These are phyloP conservation scores for Periphyllus acericola DNA, from an alignment of 2,888 invertebrate genomes.

Conservation along the genomic window DNA sequence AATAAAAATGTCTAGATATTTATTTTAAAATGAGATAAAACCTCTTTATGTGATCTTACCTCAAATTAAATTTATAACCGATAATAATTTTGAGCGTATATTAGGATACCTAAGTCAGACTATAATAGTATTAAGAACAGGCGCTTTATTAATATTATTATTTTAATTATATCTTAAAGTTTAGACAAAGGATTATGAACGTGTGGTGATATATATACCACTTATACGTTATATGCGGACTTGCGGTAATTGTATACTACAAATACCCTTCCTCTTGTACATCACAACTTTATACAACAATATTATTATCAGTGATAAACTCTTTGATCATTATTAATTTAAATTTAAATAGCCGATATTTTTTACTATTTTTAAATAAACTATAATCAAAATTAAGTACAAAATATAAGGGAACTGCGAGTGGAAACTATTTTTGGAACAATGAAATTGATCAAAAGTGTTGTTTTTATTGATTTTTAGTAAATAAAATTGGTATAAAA, in stretches of 20 bases:
- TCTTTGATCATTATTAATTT: not conserved
- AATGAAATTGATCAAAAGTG: no score
- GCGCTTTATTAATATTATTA: not conserved
- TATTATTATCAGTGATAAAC: constrained; percentile 1
- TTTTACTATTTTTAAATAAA: not conserved
- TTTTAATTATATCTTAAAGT: not conserved
- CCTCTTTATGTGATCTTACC: no score
- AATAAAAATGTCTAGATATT: no score
- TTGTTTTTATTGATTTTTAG: no score
- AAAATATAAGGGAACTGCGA: no score
- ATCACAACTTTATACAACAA: not conserved
- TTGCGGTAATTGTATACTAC: not conserved
- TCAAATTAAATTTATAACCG: no score
- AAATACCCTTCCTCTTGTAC: not conserved
- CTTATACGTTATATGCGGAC: not conserved
- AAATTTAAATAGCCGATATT: not conserved
- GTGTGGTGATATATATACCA: no score
- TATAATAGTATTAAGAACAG: not conserved
- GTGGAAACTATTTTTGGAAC: no score
- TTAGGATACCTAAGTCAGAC: not conserved
- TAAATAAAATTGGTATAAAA: no score
- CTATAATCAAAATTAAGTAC: no score
- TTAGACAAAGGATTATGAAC: not conserved
- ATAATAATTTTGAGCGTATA: not conserved
- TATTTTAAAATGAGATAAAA: no score